Percentiles rank a stretch among this genome's conserved stretches.
Evolutionary conservation across 2,888 invertebrate genomes (phyloP).

Genomic region (Lamellibrachia satsuma): DNA sequence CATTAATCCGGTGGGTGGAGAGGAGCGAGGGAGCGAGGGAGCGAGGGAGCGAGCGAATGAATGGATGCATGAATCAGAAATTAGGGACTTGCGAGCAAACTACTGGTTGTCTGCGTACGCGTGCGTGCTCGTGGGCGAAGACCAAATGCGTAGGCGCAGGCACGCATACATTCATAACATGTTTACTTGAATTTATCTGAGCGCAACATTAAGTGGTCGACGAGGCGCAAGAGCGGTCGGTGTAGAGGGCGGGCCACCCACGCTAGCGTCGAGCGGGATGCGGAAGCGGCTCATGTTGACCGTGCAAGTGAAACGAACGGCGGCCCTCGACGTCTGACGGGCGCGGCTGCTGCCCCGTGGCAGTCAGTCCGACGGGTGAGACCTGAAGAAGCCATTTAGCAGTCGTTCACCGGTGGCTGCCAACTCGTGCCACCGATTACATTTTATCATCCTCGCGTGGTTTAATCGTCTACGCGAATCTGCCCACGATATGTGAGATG

Average conservation of each 20-base stretch:
- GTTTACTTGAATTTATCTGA: background rate
- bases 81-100: background rate
- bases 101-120: background rate
- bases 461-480: background rate
- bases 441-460: background rate
- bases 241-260: background rate
- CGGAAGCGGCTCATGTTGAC: background rate
- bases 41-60: background rate
- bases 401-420: background rate
- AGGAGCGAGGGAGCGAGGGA: background rate
- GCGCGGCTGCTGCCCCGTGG: background rate
- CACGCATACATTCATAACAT: background rate
- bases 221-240: background rate
- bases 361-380: background rate
- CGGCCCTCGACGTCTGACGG: background rate
- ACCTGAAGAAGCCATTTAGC: background rate
- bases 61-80: background rate
- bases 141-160: background rate
- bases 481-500: background rate
- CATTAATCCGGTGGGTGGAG: too few species aligned
- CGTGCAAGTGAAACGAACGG: background rate
- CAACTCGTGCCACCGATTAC: background rate
- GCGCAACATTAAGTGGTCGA: background rate
- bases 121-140: background rate
- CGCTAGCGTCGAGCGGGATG: background rate